A percentile compares a stretch with the other conserved stretches of the same genome.
Evolutionary conservation across 2,888 invertebrate genomes (phyloP).

Genomic region (Pterobdella sp.): DNA sequence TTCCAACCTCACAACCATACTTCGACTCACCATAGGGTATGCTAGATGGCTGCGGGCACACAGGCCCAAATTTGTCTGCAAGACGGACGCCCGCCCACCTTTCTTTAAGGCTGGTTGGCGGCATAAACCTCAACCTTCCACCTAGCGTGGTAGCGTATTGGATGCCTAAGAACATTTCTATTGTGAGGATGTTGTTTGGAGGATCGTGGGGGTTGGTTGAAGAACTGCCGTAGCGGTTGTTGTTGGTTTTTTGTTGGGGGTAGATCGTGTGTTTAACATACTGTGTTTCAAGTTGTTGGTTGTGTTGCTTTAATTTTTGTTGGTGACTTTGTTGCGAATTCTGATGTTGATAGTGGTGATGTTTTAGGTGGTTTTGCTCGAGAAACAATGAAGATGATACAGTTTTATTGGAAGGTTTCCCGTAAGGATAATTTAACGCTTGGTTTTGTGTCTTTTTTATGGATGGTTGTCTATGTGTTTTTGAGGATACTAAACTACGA

Average conservation of each 20-base stretch:
- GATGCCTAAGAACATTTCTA: constrained; percentile 79
- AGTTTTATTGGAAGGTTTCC: too few species aligned
- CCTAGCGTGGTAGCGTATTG: constrained; percentile 88
- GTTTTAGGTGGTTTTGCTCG: background rate
- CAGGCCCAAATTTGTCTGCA: constrained; percentile 63
- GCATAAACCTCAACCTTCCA: constrained; percentile 84
- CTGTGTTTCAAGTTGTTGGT: too few species aligned
- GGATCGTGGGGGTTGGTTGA: background rate
- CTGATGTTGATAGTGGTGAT: background rate
- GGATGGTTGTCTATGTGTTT: too few species aligned
- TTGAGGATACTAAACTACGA: too few species aligned
- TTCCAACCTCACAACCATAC: background rate
- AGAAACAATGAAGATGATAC: too few species aligned
- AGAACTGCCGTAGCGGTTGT: background rate
- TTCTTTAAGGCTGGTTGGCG: constrained; percentile 82
- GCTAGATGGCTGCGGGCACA: constrained; percentile 70
- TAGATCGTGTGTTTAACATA: too few species aligned
- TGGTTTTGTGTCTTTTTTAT: too few species aligned
- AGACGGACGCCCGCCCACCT: constrained; percentile 54
- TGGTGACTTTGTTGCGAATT: background rate
- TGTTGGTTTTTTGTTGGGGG: too few species aligned
- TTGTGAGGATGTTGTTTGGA: constrained; percentile 51
- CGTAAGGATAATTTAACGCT: too few species aligned
- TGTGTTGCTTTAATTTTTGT: background rate
- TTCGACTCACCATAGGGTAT: background rate